A percentile compares a stretch with the other conserved stretches of the same genome.
Evolutionary conservation across 2,113 vertebrate species (phyloP).

Genomic region (Prietella phreatophila): DNA sequence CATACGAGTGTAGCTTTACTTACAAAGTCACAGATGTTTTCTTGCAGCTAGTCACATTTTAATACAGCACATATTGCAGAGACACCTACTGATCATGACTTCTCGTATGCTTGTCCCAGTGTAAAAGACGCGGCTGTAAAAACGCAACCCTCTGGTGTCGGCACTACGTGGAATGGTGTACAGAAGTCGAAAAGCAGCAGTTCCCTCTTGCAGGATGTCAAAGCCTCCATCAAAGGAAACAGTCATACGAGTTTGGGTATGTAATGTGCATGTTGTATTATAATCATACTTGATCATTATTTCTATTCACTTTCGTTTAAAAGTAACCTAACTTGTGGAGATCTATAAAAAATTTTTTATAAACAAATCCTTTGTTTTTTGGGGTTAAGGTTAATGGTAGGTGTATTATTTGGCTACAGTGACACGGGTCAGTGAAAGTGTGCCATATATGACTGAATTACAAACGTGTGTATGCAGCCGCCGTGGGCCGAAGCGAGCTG

Average conservation of each 20-base stretch:
- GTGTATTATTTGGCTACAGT: not conserved
- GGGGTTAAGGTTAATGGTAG: not conserved
- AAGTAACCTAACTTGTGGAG: not conserved
- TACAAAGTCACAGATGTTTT: not conserved
- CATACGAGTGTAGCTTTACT: not conserved
- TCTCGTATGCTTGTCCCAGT: slow-evolving; percentile 5
- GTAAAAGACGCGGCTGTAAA: slow-evolving; percentile 75
- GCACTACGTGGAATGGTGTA: slow-evolving; percentile 83
- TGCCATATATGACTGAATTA: not conserved
- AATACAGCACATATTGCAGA: not conserved
- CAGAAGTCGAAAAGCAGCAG: slow-evolving; percentile 87
- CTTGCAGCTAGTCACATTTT: not conserved
- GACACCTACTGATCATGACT: not conserved
- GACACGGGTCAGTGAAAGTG: not conserved
- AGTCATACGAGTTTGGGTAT: slow-evolving; percentile 55
- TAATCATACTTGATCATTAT: not conserved
- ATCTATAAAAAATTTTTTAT: not conserved
- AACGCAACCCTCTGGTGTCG: slow-evolving; percentile 67
- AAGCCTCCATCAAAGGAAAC: slow-evolving; percentile 64
- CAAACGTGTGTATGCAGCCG: slow-evolving; percentile 27
- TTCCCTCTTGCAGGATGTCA: slow-evolving; percentile 76
- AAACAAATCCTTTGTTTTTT: not conserved
- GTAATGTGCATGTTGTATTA: slow-evolving; percentile 24
- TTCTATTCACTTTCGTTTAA: slow-evolving; percentile 15
- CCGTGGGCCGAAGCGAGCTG: slow-evolving; percentile 78